Evolutionary conservation across 1,140 invertebrate species (phyloP).

Genomic region (Akabosia matsudoensis): DNA sequence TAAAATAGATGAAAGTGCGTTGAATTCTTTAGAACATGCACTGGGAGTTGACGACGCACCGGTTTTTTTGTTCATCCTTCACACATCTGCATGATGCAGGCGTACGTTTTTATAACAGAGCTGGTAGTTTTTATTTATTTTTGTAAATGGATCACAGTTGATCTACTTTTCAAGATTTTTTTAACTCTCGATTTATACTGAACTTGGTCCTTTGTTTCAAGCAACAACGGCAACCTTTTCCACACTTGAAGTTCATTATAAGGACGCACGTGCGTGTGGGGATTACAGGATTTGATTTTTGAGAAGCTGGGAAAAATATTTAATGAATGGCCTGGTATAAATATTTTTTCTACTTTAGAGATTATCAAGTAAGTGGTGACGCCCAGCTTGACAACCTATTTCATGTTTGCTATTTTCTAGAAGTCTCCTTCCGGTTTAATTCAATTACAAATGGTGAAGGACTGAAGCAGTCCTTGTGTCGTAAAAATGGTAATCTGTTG

Average conservation of each 20-base stretch:
- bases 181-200: neutral
- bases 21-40: neutral
- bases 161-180: neutral
- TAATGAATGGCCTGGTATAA: neutral
- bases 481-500: no score
- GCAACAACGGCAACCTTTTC: neutral
- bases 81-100: neutral
- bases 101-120: neutral
- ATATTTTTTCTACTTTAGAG: no score
- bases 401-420: no score
- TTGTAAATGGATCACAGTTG: no score
- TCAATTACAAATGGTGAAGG: no score
- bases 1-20: neutral
- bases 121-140: no score
- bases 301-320: no score
- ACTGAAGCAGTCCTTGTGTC: no score
- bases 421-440: no score
- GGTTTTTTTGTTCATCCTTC: conserved; percentile 3
- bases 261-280: no score
- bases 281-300: neutral
- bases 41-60: conserved; percentile 9
- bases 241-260: neutral
- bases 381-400: no score
- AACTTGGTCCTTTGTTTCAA: neutral
- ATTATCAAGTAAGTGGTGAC: no score